These are phyloP conservation scores for Jacana jacana DNA, from an alignment of 2,113 vertebrate genomes.

Conservation along the genomic window DNA sequence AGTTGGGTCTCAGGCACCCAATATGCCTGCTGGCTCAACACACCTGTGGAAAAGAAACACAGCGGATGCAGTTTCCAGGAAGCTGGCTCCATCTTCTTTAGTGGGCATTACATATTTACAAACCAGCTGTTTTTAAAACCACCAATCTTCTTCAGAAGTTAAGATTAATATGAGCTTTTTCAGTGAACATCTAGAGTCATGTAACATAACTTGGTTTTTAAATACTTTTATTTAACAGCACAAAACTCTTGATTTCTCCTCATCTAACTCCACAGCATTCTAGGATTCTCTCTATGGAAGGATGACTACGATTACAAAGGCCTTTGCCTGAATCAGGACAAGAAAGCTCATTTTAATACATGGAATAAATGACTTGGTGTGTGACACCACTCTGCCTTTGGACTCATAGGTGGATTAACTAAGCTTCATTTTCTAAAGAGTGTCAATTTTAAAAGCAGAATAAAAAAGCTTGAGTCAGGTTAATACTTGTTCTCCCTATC, in stretches of 20 bases:
- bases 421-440: conserved; percentile 37
- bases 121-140: conserved; percentile 54
- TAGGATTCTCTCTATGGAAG: conserved; percentile 56
- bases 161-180: conserved; percentile 54
- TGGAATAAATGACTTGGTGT: conserved; percentile 35
- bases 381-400: conserved; percentile 24
- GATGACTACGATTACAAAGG: conserved; percentile 29
- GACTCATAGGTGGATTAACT: conserved; percentile 26
- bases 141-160: conserved; percentile 53
- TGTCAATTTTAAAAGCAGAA: conserved; percentile 44
- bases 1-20: conserved; percentile 58
- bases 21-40: conserved; percentile 47
- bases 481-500: conserved; percentile 33
- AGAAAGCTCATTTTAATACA: conserved; percentile 59
- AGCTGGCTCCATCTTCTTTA: conserved; percentile 60
- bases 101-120: conserved; percentile 70
- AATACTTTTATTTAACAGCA: not conserved
- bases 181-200: conserved; percentile 51
- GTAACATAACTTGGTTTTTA: conserved; percentile 18
- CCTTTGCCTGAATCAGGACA: conserved; percentile 53
- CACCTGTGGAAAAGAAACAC: conserved; percentile 50
- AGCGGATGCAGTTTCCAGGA: conserved; percentile 57
- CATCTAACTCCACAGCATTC: conserved; percentile 20
- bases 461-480: conserved; percentile 29
- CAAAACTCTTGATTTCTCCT: conserved; percentile 32